Percentiles rank a stretch among this genome's conserved stretches.
These are phyloP conservation scores for Prunella fulvescens DNA, from an alignment of 2,113 vertebrate genomes.

Conservation along the genomic window DNA sequence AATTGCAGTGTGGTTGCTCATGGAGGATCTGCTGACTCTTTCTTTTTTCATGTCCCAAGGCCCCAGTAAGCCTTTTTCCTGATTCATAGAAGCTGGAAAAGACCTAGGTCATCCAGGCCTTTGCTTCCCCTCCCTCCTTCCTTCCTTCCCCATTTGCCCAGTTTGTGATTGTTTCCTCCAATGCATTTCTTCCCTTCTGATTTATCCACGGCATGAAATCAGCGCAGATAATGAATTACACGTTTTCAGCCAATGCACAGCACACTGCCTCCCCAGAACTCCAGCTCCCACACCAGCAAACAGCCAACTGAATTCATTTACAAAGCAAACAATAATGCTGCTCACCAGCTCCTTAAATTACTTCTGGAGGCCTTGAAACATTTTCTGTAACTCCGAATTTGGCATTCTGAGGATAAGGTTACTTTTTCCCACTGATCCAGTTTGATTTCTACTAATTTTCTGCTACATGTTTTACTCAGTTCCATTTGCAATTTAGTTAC, in stretches of 20 bases:
- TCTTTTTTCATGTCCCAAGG: neutral
- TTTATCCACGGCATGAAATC: slow-evolving; percentile 59
- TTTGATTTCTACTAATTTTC: slow-evolving; percentile 36
- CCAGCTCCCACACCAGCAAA: slow-evolving; percentile 29
- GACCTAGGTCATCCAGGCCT: neutral
- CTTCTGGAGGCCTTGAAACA: slow-evolving; percentile 9
- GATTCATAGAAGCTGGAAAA: neutral
- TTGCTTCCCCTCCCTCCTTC: neutral
- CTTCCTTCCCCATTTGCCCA: neutral
- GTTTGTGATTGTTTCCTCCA: neutral
- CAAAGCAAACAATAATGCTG: slow-evolving; percentile 36
- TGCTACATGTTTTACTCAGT: slow-evolving; percentile 32
- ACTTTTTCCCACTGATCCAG: slow-evolving; percentile 7
- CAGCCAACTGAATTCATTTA: neutral
- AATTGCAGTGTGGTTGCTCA: neutral
- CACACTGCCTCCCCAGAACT: neutral
- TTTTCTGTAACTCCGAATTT: slow-evolving; percentile 14
- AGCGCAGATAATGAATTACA: slow-evolving; percentile 65
- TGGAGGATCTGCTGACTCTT: neutral
- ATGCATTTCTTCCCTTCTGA: slow-evolving; percentile 9
- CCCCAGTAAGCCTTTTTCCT: slow-evolving; percentile 18
- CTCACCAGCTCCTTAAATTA: slow-evolving; percentile 45
- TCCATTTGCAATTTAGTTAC: slow-evolving; percentile 14
- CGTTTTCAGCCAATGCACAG: slow-evolving; percentile 9
- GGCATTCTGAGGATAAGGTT: slow-evolving; percentile 29